Conservation (phyloP, 2,797 vertebrate genomes). For the Mormyrus hasselquistii region DNA sequence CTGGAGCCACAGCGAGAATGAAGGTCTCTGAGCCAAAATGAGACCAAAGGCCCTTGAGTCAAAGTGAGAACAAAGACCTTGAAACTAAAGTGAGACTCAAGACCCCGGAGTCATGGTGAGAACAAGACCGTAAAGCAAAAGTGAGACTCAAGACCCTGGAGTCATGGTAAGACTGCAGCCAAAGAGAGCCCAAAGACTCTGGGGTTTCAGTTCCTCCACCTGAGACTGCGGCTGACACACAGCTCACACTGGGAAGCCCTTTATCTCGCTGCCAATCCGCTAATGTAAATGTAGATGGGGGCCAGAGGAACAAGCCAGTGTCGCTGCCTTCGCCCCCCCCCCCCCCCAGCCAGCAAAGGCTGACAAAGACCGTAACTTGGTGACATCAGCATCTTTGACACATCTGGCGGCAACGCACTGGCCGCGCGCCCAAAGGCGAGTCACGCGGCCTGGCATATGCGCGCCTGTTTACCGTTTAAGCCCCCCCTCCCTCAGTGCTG, state of each 20-base stretch:
- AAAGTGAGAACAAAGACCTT: not conserved
- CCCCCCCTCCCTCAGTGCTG: not conserved
- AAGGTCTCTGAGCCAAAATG: not conserved
- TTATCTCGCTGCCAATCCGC: not conserved
- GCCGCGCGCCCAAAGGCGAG: not conserved
- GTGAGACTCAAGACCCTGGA: not conserved
- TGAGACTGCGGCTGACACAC: not conserved
- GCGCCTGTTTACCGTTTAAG: not conserved
- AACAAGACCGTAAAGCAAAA: not conserved
- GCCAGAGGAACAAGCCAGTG: not conserved
- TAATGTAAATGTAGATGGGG: not conserved
- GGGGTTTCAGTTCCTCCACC: not conserved
- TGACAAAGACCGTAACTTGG: not conserved
- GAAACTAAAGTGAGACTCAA: not conserved
- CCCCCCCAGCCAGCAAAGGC: not conserved
- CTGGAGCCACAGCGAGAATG: not conserved
- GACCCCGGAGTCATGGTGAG: not conserved
- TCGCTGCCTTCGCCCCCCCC: not conserved
- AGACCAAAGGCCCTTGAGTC: not conserved
- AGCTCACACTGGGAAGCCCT: not conserved
- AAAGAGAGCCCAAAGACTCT: not conserved
- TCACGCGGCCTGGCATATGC: not conserved
- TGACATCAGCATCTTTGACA: constrained; percentile 17
- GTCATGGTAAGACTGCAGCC: not conserved
- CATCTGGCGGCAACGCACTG: constrained; percentile 13